Base-by-base conservation (phyloP, 2,797 vertebrate species). In the Hephaestus fuliginosus region DNA sequence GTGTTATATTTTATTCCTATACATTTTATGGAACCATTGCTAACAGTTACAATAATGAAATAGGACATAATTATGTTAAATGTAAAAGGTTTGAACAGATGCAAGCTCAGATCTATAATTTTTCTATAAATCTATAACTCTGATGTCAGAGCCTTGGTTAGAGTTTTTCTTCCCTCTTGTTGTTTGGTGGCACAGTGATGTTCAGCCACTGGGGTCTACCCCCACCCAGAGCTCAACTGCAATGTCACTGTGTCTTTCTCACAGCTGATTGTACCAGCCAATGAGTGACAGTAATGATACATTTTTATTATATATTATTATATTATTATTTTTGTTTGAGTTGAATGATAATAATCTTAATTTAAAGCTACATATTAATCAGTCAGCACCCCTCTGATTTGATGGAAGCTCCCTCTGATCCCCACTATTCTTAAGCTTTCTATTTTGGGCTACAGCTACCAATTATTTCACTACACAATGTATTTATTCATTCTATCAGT, bases 191-290 rank as follows among this genome's bases (percentile, higher is more conserved):
- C 58, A 30, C n/a, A 51, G 58, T 67, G 39, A 52, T 48, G 36
- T 51, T 28, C 48, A 52, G 64, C 25, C 14, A 28, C 41, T 0
- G 33, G 14, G 15, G 57, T 51, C 25, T 20, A 20, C 9, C 39
- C 43, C 33, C 60, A 7, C 60, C n/a, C 13, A 44, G 43, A 18
- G 41, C 28, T 46, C 56, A 58, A 28, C 20, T 51, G 12, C 12
- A 13, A 12, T 52, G 58, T 78, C 60, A 39, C 25, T 20, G 46
- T 68, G 12, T 22, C 25, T n/a, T n/a, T 28, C 72, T 39, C 30
- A 56, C 36, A 60, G n/a, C n/a, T 67, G 43, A 39, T 13, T 64
- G 61, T 11, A 62, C 36, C 9, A 55, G 65, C 36, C 65, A n/a
- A 57, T 17, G 63, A 49, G 25, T 33, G 63, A 49, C 25, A 48